These are phyloP conservation scores for Lates japonicus DNA, from an alignment of 2,797 vertebrate species.

Conservation along the genomic window DNA sequence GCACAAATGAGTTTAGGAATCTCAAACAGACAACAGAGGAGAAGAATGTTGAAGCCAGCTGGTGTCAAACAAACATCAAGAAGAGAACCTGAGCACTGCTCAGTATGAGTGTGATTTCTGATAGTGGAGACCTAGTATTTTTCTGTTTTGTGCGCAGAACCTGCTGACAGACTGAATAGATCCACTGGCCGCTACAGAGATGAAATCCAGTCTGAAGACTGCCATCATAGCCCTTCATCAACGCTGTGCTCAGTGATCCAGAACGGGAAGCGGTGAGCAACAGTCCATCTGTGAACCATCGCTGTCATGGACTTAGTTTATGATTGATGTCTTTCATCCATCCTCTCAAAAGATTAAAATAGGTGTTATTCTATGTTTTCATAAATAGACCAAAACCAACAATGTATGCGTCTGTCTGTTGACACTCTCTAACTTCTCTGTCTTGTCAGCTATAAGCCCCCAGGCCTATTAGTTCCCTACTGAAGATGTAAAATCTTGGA, in stretches of 20 bases:
- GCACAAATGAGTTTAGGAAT: no score
- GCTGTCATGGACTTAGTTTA: background rate
- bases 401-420: no score
- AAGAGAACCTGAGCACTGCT: background rate
- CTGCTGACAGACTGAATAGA: slow-evolving; percentile 94
- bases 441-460: no score
- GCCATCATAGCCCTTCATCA: slow-evolving; percentile 98
- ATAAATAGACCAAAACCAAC: no score
- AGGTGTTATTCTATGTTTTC: no score
- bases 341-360: no score
- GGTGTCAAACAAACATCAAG: no score
- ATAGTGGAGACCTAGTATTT: background rate
- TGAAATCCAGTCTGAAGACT: slow-evolving; percentile 95
- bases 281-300: background rate
- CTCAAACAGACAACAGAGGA: background rate
- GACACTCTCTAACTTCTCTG: no score
- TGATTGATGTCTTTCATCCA: no score
- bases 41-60: background rate
- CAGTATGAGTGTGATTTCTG: background rate
- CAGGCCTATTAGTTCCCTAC: no score
- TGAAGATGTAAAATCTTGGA: no score
- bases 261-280: slow-evolving; percentile 91
- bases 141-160: slow-evolving; percentile 79
- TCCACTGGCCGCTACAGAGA: slow-evolving; percentile 94
- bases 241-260: slow-evolving; percentile 95